Percentiles rank a stretch among this genome's conserved stretches.
Conservation (phyloP, 1,140 invertebrate genomes). For the Macrosteles quadrilineatus region DNA sequence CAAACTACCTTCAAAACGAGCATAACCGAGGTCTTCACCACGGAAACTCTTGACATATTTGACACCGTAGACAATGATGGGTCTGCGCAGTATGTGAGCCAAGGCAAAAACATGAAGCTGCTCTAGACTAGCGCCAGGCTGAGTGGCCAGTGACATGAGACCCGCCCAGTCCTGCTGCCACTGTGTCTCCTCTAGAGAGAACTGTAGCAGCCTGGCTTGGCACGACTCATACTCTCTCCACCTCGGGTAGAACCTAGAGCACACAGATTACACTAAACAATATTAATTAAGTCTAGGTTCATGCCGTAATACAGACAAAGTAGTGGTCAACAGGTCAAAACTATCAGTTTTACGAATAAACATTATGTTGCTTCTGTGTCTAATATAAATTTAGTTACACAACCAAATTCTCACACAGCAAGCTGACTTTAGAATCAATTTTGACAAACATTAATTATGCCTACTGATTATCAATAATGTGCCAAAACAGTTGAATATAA, state of each 20-base stretch:
- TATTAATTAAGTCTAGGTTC: too few relatives aligned
- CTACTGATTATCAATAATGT: too few relatives aligned
- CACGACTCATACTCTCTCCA: constrained; percentile 93
- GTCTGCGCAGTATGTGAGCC: constrained; percentile 88
- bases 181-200: constrained; percentile 81
- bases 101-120: constrained; percentile 94
- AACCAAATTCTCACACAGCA: too few relatives aligned
- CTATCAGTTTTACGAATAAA: too few relatives aligned
- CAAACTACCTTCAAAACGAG: constrained; percentile 88
- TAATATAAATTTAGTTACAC: too few relatives aligned
- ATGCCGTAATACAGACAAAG: too few relatives aligned
- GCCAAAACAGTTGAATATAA: too few relatives aligned
- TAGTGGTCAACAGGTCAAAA: too few relatives aligned
- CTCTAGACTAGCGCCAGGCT: constrained; percentile 82
- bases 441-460: too few relatives aligned
- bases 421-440: too few relatives aligned
- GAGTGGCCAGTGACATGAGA: too few relatives aligned
- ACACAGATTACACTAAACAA: constrained; percentile 37
- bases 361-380: too few relatives aligned
- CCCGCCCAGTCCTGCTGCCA: constrained; percentile 93
- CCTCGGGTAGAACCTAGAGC: constrained; percentile 78
- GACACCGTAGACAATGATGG: constrained; percentile 95
- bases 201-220: constrained; percentile 76
- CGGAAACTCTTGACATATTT: constrained; percentile 96
- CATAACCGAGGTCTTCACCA: constrained; percentile 91